These are phyloP conservation scores for Diceros bicornis DNA, from an alignment of 2,797 vertebrate genomes.

Conservation along the genomic window DNA sequence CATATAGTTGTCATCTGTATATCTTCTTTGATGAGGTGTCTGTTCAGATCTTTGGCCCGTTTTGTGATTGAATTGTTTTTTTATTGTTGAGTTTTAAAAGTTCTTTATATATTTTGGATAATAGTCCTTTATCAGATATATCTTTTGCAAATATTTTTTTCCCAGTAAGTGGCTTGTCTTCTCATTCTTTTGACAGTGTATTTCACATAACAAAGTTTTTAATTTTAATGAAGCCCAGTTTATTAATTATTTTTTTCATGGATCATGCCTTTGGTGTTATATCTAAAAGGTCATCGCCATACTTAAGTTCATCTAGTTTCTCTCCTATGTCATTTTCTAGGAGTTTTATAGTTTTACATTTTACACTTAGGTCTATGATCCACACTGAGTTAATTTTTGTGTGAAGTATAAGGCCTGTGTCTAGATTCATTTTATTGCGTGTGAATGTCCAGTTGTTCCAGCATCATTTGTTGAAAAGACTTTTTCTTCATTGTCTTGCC, in stretches of 20 bases:
- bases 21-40: background rate
- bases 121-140: background rate
- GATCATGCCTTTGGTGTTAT: background rate
- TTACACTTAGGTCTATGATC: background rate
- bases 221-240: background rate
- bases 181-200: background rate
- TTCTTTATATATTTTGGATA: background rate
- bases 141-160: conserved; percentile 17
- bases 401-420: background rate
- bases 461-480: background rate
- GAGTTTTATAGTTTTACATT: background rate
- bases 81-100: background rate
- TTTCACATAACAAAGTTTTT: background rate
- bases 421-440: background rate
- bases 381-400: background rate
- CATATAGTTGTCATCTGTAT: background rate
- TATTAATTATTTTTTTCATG: background rate
- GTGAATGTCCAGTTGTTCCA: background rate
- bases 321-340: background rate
- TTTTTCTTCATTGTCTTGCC: background rate
- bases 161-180: background rate
- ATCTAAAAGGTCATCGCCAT: background rate
- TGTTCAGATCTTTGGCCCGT: background rate
- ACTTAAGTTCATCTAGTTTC: background rate
- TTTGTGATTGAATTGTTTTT: background rate